A percentile compares a stretch with the other conserved stretches of the same genome.
Evolutionary conservation across 2,113 vertebrate species (phyloP).

Genomic region (Parotia lawesii): DNA sequence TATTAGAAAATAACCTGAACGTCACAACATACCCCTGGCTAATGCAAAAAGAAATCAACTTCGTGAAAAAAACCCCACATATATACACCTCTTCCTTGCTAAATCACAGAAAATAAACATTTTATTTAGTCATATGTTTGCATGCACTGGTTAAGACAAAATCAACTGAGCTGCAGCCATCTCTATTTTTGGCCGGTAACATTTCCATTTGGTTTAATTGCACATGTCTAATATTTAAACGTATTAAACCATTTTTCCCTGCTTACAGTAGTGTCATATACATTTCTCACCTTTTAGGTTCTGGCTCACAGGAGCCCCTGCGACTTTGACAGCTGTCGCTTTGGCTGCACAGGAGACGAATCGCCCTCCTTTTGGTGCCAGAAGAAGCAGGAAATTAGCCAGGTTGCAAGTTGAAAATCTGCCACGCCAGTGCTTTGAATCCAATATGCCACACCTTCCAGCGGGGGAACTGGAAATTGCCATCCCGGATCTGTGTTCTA

Average conservation of each 20-base stretch:
- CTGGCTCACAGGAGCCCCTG: constrained; percentile 72
- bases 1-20: not conserved
- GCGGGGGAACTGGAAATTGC: constrained; percentile 66
- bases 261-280: constrained; percentile 63
- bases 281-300: constrained; percentile 81
- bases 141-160: constrained; percentile 30
- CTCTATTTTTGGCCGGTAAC: not conserved
- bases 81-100: not conserved
- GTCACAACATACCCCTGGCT: not conserved
- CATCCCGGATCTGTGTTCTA: constrained; percentile 58
- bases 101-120: not conserved
- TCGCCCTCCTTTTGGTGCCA: constrained; percentile 78
- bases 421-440: constrained; percentile 70
- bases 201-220: constrained; percentile 26
- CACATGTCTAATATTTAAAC: constrained; percentile 53
- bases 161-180: not conserved
- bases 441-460: constrained; percentile 76
- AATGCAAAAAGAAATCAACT: not conserved
- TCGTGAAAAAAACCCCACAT: not conserved
- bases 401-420: constrained; percentile 78
- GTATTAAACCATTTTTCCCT: constrained; percentile 43
- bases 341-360: constrained; percentile 73
- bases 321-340: constrained; percentile 83
- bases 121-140: constrained; percentile 32
- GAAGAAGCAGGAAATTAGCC: constrained; percentile 84